Base-by-base conservation (phyloP, 1,140 invertebrate genomes). In the Charaxes varanes region DNA sequence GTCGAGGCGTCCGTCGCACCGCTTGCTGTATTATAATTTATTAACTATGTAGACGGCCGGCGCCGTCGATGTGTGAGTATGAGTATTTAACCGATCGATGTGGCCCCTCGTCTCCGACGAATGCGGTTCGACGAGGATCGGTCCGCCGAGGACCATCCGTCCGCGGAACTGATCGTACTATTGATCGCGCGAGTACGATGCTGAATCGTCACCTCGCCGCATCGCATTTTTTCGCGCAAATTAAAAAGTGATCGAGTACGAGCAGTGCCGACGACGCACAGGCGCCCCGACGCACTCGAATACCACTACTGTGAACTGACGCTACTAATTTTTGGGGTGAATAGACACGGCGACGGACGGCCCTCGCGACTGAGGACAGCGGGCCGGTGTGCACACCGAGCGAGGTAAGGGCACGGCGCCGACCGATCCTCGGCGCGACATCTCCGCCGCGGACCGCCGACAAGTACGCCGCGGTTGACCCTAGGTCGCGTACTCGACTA, bases 41-140 rank as follows among this genome's bases (percentile, higher is more conserved):
- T n/a, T n/a, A n/a, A n/a, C n/a, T n/a, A n/a, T n/a, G n/a, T 6
- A 17, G 24, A 14, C 18, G 11, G 16, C 13, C 24, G 18, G 6
- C 31, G 12, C 12, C 33, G 13, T 23, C 2, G 34, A 21, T 16
- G 41, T 30, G 44, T 47, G 12, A 47, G 44, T 47, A 47, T 36
- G 7, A n/a, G n/a, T n/a, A n/a, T n/a, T n/a, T n/a, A n/a, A n/a
- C n/a, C n/a, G 2, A 11, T 18, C 22, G 22, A 22, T 13, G 14
- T 26, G 12, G 12, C 11, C 26, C 26, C 17, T 30, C 37, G 27
- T 22, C 23, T 23, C 12, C 18, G 28, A 28, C 26, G 16, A 15
- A 6, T 10, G 11, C n/a, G 10, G 10, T 12, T 2, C 15, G 40
- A 18, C 12, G 15, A 23, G 12, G 17, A 21, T 22, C 27, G 14